phyloP scores from a whole-genome alignment of 2,113 vertebrate species.

The Pachycephala philippinensis region DNA sequence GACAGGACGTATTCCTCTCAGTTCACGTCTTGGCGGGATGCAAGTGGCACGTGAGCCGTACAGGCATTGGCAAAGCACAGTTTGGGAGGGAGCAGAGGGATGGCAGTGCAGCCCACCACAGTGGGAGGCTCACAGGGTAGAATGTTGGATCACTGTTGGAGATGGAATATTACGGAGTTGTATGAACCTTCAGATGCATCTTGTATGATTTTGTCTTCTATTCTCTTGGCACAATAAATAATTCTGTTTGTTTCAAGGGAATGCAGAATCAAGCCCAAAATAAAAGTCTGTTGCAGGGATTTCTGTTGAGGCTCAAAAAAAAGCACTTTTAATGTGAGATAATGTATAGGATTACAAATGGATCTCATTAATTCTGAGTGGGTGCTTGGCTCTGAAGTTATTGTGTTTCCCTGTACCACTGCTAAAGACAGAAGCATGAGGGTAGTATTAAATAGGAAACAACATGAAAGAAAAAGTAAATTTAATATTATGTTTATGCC shows the following conservation, averaged over 20 bases:
- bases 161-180: background rate
- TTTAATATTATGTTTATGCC: background rate
- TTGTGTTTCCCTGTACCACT: background rate
- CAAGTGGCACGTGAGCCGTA: accelerated
- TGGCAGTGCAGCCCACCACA: background rate
- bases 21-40: background rate
- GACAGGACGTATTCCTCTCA: background rate
- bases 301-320: background rate
- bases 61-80: background rate
- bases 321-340: background rate
- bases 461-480: background rate
- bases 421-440: background rate
- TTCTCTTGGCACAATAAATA: background rate
- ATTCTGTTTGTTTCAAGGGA: background rate
- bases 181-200: background rate
- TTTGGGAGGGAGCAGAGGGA: background rate
- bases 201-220: background rate
- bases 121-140: background rate
- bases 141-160: background rate
- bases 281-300: background rate
- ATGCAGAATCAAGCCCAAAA: background rate
- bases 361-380: background rate
- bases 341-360: background rate
- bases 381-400: background rate
- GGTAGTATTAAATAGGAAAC: background rate